These are phyloP conservation scores for Hirundo rustica DNA, from an alignment of 2,797 vertebrate species.

Conservation along the genomic window DNA sequence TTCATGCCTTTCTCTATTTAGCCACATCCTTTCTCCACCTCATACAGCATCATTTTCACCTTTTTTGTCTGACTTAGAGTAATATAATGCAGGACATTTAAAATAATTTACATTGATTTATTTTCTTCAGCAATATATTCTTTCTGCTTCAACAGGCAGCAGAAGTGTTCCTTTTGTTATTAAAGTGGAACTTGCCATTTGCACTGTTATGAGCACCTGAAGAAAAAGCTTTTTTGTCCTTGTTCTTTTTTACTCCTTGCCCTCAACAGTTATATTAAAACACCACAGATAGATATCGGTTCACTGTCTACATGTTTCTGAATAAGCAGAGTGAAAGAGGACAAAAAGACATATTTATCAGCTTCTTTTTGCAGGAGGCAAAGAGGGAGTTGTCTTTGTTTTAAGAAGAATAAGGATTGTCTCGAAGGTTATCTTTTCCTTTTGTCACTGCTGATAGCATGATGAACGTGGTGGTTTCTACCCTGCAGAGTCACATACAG, in stretches of 20 bases:
- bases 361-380: background rate
- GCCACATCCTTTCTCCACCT: background rate
- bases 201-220: background rate
- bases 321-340: background rate
- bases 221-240: background rate
- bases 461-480: background rate
- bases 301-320: background rate
- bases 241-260: background rate
- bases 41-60: background rate
- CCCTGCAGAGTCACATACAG: background rate
- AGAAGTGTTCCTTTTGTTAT: background rate
- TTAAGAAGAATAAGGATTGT: background rate
- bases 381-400: background rate
- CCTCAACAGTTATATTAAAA: background rate
- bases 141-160: conserved; percentile 30
- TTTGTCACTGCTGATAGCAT: background rate
- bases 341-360: background rate
- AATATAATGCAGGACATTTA: conserved; percentile 10
- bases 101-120: conserved; percentile 40
- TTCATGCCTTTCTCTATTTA: conserved; percentile 12
- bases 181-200: conserved; percentile 7
- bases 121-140: conserved; percentile 7
- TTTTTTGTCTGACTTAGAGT: background rate
- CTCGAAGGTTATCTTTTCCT: background rate
- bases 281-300: background rate